Evolutionary conservation across 2,888 invertebrate genomes (phyloP).

Genomic region (Elysia crispata): DNA sequence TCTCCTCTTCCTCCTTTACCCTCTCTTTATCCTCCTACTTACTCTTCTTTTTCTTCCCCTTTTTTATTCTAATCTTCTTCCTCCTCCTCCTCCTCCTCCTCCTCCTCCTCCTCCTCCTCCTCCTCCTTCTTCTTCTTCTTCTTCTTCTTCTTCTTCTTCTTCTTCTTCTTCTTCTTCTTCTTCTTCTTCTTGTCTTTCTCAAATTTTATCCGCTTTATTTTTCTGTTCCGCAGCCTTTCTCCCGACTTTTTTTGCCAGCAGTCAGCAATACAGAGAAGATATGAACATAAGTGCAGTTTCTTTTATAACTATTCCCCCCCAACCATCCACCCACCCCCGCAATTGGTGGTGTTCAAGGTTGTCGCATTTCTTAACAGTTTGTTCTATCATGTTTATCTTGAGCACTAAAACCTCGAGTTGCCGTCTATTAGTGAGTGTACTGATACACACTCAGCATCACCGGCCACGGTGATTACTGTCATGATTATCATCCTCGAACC

Average conservation of each 20-base stretch:
- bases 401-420: too few species aligned
- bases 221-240: neutral
- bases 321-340: too few species aligned
- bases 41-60: constrained; percentile 1
- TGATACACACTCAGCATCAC: neutral
- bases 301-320: too few species aligned
- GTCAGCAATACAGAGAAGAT: too few species aligned
- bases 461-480: neutral
- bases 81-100: constrained; percentile 3
- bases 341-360: too few species aligned
- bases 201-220: neutral
- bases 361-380: neutral
- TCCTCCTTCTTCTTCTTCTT: neutral
- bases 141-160: constrained; percentile 6
- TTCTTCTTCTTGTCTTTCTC: constrained; percentile 26
- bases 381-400: too few species aligned
- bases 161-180: constrained; percentile 6
- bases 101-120: neutral
- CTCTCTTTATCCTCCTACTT: neutral
- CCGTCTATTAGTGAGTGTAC: too few species aligned
- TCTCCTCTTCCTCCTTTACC: neutral
- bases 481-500: neutral
- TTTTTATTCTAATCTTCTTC: too few species aligned
- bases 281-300: too few species aligned
- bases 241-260: neutral